Evolutionary conservation across 2,797 vertebrate genomes (phyloP).

Genomic region (Crocidura indochinensis): DNA sequence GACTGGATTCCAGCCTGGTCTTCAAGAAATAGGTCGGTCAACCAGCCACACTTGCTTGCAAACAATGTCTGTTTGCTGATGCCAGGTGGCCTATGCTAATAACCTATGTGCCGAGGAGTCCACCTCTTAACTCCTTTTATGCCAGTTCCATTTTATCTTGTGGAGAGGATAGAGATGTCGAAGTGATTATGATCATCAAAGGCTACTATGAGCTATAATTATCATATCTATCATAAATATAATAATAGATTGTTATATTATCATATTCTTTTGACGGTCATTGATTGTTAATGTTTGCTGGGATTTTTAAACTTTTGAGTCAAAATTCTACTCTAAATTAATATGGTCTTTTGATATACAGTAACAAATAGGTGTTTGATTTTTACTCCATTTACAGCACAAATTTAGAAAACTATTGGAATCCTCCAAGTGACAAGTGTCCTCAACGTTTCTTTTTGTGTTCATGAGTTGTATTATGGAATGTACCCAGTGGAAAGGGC

Average conservation of each 20-base stretch:
- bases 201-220: not conserved
- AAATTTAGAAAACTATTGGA: not conserved
- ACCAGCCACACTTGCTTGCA: no score
- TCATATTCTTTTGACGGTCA: no score
- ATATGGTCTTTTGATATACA: not conserved
- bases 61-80: no score
- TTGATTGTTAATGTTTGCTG: not conserved
- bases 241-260: no score
- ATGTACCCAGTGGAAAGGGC: not conserved
- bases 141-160: no score
- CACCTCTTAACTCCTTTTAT: no score
- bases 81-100: no score
- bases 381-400: not conserved
- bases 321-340: not conserved
- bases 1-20: no score
- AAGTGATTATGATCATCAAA: not conserved
- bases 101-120: no score
- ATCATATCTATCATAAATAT: no score
- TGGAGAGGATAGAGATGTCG: not conserved
- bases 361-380: not conserved
- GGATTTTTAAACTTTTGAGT: constrained; percentile 13
- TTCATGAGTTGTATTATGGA: not conserved
- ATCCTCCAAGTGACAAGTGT: not conserved
- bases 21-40: no score
- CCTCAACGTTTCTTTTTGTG: not conserved